Conservation (phyloP, 2,888 invertebrate genomes). For the Rhimphoctona megacephalus region DNA sequence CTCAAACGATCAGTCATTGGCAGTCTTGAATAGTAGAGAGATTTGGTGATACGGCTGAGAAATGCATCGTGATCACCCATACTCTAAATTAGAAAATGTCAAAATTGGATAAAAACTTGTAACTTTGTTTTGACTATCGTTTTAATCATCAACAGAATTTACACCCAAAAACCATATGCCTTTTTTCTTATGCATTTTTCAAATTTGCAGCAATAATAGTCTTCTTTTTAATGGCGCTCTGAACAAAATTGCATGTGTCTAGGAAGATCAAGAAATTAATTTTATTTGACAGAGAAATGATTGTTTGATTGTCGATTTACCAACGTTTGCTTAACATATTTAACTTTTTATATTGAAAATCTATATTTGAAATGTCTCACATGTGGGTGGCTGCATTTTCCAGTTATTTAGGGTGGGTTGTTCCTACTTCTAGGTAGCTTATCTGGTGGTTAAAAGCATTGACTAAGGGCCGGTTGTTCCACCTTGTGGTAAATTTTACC, state of each 20-base stretch:
- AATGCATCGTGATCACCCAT: slow-evolving; percentile 92
- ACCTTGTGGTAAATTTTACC: too few relatives aligned
- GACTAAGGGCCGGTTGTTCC: too few relatives aligned
- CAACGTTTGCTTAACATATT: not conserved
- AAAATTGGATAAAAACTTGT: not conserved
- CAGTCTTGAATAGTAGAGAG: slow-evolving; percentile 94
- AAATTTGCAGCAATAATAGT: too few relatives aligned
- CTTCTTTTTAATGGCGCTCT: too few relatives aligned
- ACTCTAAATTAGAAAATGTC: slow-evolving; percentile 83
- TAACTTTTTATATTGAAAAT: not conserved
- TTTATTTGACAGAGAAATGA: not conserved
- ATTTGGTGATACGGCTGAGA: slow-evolving; percentile 93
- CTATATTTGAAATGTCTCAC: not conserved
- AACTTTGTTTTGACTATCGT: too few relatives aligned
- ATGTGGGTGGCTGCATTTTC: not conserved
- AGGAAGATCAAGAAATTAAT: too few relatives aligned
- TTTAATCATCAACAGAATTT: not conserved
- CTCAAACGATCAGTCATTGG: slow-evolving; percentile 90
- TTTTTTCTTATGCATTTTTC: not conserved
- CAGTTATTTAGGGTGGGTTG: too few relatives aligned
- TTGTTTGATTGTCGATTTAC: not conserved
- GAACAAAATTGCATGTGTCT: too few relatives aligned
- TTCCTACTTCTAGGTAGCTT: too few relatives aligned
- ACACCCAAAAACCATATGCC: not conserved
- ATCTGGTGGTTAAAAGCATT: too few relatives aligned